A percentile compares a stretch with the other conserved stretches of the same genome.
Conservation (phyloP, 1,140 invertebrate species). For the Nomia melanderi region DNA sequence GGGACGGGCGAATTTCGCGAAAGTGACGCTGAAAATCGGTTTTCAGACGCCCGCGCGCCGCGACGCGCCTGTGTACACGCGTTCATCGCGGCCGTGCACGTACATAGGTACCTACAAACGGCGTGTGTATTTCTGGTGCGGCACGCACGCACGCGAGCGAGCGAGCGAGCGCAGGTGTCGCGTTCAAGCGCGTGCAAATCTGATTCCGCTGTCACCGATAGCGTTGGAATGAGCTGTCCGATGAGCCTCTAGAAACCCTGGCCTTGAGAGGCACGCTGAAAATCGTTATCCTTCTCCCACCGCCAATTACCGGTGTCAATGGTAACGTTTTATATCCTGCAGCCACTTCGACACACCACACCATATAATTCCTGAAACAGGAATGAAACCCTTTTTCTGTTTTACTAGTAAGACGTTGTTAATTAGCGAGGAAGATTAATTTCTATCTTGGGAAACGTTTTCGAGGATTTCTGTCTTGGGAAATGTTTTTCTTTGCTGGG, state of each 20-base stretch:
- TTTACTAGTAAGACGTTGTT: too few species aligned
- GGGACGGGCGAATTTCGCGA: background rate
- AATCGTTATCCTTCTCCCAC: background rate
- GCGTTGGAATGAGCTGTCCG: background rate
- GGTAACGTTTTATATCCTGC: too few species aligned
- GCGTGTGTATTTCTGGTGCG: background rate
- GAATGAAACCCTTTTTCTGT: too few species aligned
- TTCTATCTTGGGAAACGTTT: too few species aligned
- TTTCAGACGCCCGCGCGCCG: background rate
- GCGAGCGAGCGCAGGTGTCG: conserved; percentile 29
- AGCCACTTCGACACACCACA: too few species aligned
- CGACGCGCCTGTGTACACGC: background rate
- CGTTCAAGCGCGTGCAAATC: conserved; percentile 39
- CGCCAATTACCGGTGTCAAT: background rate
- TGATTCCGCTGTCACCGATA: conserved; percentile 17
- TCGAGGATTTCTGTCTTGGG: too few species aligned
- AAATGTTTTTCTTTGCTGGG: too few species aligned
- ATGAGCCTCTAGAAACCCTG: background rate
- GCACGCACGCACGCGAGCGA: conserved; percentile 30
- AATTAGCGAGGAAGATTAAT: too few species aligned
- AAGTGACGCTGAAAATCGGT: conserved; percentile 1
- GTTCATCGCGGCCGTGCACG: conserved; percentile 8
- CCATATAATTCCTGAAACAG: too few species aligned
- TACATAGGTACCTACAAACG: background rate
- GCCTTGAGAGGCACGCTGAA: background rate